Percentiles rank a stretch among this genome's conserved stretches.
Evolutionary conservation across 2,113 vertebrate species (phyloP).

Genomic region (Pelusios castaneus): DNA sequence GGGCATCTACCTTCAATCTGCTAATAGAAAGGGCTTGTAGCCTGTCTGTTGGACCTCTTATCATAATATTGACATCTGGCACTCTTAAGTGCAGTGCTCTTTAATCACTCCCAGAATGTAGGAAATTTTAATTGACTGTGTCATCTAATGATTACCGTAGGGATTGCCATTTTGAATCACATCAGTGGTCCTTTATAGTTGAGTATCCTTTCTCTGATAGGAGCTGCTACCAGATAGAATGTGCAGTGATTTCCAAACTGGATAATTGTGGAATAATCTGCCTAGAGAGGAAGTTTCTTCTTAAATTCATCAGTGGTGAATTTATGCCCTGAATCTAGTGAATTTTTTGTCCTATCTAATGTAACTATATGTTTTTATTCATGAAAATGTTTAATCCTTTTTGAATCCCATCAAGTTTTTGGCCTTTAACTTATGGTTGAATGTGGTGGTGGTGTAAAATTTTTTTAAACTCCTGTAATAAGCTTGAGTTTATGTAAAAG

Average conservation of each 20-base stretch:
- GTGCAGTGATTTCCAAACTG: background rate
- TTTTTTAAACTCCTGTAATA: background rate
- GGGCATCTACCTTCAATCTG: background rate
- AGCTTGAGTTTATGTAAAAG: background rate
- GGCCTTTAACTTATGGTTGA: background rate
- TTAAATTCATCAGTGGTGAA: background rate
- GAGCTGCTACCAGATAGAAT: background rate
- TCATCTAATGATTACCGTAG: background rate
- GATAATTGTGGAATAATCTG: background rate
- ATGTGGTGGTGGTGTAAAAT: too few species aligned
- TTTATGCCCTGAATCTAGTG: background rate
- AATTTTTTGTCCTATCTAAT: background rate
- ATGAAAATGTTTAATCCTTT: background rate
- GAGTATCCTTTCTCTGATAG: background rate
- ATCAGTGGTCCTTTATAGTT: fast-evolving
- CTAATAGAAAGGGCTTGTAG: background rate
- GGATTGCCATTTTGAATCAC: background rate
- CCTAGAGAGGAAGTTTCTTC: background rate
- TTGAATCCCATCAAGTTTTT: background rate
- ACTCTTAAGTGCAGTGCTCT: background rate
- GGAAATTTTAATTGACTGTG: background rate
- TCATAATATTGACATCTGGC: background rate
- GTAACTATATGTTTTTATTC: background rate
- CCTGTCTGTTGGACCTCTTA: background rate
- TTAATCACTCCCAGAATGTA: background rate